Base-by-base conservation (phyloP, 2,797 vertebrate genomes). In the Menidia menidia region DNA sequence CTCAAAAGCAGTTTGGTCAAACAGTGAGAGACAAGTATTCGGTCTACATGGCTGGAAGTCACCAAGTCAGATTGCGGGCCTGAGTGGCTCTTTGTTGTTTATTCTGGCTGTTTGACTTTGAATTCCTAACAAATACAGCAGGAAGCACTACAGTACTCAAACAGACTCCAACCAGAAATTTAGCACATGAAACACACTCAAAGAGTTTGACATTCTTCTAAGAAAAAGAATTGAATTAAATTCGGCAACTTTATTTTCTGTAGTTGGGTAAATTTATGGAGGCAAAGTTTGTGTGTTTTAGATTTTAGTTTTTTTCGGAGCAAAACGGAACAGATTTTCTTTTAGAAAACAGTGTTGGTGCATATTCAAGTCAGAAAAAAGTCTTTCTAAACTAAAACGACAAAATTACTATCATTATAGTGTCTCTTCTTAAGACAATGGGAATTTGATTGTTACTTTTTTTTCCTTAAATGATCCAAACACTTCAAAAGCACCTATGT, bases 1-100 rank as follows among this genome's bases (percentile, higher is more conserved):
- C 84, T 84, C 67, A 68, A 90, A 78, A 88, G 79, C 87, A 82
- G 87, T 93, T 89, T 93, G 92, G 90, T 84, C 90, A 92, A 94
- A 81, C 81, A 88, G 18, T 50, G 11, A 70, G 68, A 80, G 84
- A 63, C 50, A 70, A 62, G 75, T 81, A 52, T 85, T 86, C 30
- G 71, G 79, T 64, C 63, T 77, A 74, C 86, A 85, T 60, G 69
- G 86, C 79, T 78, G 75, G 71, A 82, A 75, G 80, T 82, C 85
- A 85, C 81, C 77, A 84, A 89, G 80, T 89, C 78, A 80, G 60
- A 78, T 81, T 74, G 84, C 81, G 65, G 52, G 60, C 73, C 19
- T 80, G 82, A 89, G 87, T 88, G 87, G 78, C 67, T 85, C 52
- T 54, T 78, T 89, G 85, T 81, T 83, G 90, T 84, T 83, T 69